Conservation (phyloP, 2,797 vertebrate species). For the Crocidura indochinensis region DNA sequence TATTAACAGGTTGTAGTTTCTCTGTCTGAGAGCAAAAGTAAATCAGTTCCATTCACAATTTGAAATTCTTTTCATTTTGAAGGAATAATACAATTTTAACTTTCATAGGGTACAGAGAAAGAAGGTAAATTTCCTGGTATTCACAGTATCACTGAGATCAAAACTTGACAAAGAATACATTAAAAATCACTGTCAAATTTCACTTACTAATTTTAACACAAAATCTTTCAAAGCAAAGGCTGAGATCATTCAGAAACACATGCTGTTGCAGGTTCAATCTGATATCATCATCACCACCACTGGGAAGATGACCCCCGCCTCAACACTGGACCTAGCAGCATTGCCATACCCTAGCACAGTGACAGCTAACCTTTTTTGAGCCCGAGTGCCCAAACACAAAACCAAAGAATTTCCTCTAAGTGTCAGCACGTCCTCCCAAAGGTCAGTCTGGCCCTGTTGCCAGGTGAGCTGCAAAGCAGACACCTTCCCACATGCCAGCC, state of each 20-base stretch:
- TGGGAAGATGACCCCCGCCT: no score
- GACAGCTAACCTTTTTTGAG: no score
- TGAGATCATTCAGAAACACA: no score
- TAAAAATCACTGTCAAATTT: slow-evolving; percentile 42
- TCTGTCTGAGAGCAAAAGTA: neutral
- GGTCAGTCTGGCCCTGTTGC: no score
- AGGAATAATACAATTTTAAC: slow-evolving; percentile 45
- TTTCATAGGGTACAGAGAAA: neutral
- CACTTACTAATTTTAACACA: neutral
- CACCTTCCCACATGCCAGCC: no score
- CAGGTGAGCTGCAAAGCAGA: no score
- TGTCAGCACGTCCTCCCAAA: no score
- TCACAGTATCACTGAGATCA: slow-evolving; percentile 30
- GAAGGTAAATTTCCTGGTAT: neutral
- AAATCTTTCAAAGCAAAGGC: no score
- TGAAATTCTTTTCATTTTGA: slow-evolving; percentile 23
- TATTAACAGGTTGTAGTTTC: slow-evolving; percentile 11
- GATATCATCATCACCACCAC: neutral
- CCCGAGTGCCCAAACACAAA: no score
- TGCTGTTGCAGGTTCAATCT: neutral
- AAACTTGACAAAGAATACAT: neutral
- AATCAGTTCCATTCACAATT: neutral
- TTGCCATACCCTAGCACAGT: no score
- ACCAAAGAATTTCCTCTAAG: no score
- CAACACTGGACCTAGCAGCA: no score